A percentile compares a stretch with the other conserved stretches of the same genome.
These are phyloP conservation scores for Clavelina lepadiformis DNA, from an alignment of 23 tunicate genomes.

Conservation along the genomic window DNA sequence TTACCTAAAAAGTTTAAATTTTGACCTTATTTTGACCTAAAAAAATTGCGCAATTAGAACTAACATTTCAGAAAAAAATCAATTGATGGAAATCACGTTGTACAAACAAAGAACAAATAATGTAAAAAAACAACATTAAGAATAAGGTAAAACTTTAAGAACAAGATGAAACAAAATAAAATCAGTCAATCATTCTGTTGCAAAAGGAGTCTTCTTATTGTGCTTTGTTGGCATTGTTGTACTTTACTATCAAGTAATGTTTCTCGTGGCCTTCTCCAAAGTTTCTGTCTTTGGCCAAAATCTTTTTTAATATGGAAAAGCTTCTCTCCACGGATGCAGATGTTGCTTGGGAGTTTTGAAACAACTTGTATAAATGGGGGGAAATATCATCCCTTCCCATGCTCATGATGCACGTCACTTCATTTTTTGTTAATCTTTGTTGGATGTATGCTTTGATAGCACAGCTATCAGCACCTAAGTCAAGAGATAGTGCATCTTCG, in stretches of 20 bases:
- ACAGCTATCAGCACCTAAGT: slow-evolving; percentile 6
- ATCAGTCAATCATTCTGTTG: too few relatives aligned
- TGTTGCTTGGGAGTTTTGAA: slow-evolving; percentile 2
- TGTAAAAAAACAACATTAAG: too few relatives aligned
- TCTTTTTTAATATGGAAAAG: slow-evolving; percentile 6
- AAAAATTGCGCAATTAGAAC: too few relatives aligned
- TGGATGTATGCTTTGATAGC: background rate
- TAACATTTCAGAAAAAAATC: too few relatives aligned
- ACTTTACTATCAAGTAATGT: slow-evolving; percentile 9
- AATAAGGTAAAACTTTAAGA: too few relatives aligned
- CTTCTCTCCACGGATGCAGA: slow-evolving; percentile 18
- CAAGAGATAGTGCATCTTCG: background rate
- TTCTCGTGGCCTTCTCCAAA: slow-evolving; percentile 1
- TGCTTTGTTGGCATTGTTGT: too few relatives aligned
- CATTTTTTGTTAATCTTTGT: slow-evolving; percentile 11
- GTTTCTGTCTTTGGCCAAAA: slow-evolving; percentile 21
- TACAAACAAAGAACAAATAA: too few relatives aligned
- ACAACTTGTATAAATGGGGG: slow-evolving; percentile 1
- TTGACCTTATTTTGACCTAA: too few relatives aligned
- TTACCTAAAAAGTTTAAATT: too few relatives aligned
- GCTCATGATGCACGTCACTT: background rate
- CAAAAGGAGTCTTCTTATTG: too few relatives aligned
- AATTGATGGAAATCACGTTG: too few relatives aligned
- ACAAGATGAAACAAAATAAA: too few relatives aligned
- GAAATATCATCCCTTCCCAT: slow-evolving; percentile 12